Evolutionary conservation across 2,888 invertebrate genomes (phyloP), one percentile per base, ranked within the genome.

Genomic region (Toxonevra muliebris): DNA sequence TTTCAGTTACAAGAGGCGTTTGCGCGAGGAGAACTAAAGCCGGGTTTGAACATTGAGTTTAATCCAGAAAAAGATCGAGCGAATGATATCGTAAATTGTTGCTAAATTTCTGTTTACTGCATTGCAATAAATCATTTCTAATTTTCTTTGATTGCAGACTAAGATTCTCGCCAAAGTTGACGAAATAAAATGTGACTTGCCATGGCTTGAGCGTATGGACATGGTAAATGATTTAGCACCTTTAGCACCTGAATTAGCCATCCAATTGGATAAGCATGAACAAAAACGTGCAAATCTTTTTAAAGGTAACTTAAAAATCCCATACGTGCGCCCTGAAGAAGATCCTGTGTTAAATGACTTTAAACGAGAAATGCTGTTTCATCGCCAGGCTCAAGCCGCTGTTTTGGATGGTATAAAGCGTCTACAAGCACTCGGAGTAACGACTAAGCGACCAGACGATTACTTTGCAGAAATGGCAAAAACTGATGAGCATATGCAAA

Each of bases 381-480:
- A 95, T 78, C 87, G 95, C 20, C 95, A 95, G 84, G 95, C 94
- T 0, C 95, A 98, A 81, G 90, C 92, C 20, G 92, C 97, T 0
- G 95, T 95, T 1, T 76, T 95, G 40, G 91, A 93, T 72, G 94
- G 92, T 0, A 88, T 98, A 20, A 90, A 91, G 57, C 89, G 89
- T 74, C 86, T 99, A 10, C 92, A 94, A 70, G 89, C 90, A 50
- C 82, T 94, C 7, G 91, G 90, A 19, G 86, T 97, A 58, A 87
- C 90, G 0, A 97, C 96, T 0, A 92, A 90, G 79, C 88, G 93
- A 61, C 99, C 99, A 0, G 94, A 95, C 66, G 98, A 98, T 85
- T 99, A 97, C 84, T 98, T 97, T 86, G 99, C 98, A 0, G 96
- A 99, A 88, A 99, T 99, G 99, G 96, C 96, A 0, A 99, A 99